phyloP scores from a whole-genome alignment of 2,797 vertebrate genomes.

The Cryptoblepharus egeriae region DNA sequence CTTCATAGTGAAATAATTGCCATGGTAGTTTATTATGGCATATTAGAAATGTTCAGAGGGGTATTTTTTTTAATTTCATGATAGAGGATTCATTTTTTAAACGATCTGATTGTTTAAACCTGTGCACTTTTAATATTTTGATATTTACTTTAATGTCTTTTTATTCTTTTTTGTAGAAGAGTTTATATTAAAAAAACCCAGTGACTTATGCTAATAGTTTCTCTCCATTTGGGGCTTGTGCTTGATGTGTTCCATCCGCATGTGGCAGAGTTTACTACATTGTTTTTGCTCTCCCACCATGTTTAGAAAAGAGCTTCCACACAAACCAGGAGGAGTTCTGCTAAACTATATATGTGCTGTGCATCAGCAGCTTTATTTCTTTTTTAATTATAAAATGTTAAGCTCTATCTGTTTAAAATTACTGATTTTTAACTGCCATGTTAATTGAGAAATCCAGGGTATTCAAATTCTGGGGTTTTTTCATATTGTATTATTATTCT shows the following conservation, averaged over 20 bases:
- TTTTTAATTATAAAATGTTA: slow-evolving; percentile 74
- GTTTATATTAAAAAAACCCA: slow-evolving; percentile 74
- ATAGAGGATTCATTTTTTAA: slow-evolving; percentile 69
- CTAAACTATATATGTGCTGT: slow-evolving; percentile 70
- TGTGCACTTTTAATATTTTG: slow-evolving; percentile 95
- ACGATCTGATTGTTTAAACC: slow-evolving; percentile 77
- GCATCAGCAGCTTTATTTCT: slow-evolving; percentile 74
- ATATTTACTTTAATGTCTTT: slow-evolving; percentile 81
- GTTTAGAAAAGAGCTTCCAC: slow-evolving; percentile 66
- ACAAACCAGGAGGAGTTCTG: slow-evolving; percentile 68
- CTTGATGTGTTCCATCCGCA: slow-evolving; percentile 66
- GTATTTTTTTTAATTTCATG: slow-evolving; percentile 61
- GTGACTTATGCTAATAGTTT: slow-evolving; percentile 79
- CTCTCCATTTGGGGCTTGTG: slow-evolving; percentile 59
- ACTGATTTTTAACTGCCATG: slow-evolving; percentile 91
- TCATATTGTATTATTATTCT: slow-evolving; percentile 98
- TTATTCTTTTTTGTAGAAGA: slow-evolving; percentile 82
- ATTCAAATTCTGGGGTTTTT: slow-evolving; percentile 95
- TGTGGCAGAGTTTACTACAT: slow-evolving; percentile 67
- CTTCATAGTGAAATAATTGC: slow-evolving; percentile 63
- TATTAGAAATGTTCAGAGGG: slow-evolving; percentile 65
- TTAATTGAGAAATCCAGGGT: slow-evolving; percentile 96
- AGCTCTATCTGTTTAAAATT: slow-evolving; percentile 83
- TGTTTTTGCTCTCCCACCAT: slow-evolving; percentile 60
- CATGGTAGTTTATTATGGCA: slow-evolving; percentile 60